Evolutionary conservation across 2,888 invertebrate genomes (phyloP), one percentile per base, ranked within the genome.

Genomic region (Blastobasis adustella): DNA sequence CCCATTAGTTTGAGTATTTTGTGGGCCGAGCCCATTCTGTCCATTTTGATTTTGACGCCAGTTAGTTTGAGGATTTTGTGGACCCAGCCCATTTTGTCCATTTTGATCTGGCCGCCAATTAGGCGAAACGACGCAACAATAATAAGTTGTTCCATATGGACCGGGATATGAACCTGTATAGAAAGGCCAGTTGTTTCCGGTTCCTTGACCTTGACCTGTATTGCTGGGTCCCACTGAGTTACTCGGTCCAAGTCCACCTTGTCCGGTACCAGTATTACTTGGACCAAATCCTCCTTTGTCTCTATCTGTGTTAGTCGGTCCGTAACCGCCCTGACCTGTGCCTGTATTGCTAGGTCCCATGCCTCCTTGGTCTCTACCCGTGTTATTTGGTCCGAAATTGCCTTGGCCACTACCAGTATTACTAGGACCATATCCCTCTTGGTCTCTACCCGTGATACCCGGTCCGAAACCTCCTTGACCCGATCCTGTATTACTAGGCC

Each of bases 121-220:
- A 43, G 52, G 10, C 37, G 47, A 47, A 10, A 55, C 50, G 37
- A 53, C 52, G 37, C 55, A 55, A 44, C 55, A 55, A 37, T 47
- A 55, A 38, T 50, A 50, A 1, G 50, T 52, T 41, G 55, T 40
- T 38, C 53, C 53, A 48, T 43, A n/a, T 10, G 9, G 9, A 23
- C 40, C 47, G 1, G 43, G 43, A n/a, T 37, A 43, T 8, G 37
- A 36, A 39, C 54, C 57, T 45, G 56, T 49, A 41, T 44, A 45
- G 37, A 49, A 47, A 46, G 57, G 54, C 37, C 49, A 54, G 36
- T 51, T 54, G 36, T 41, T 10, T 36, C 43, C 45, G 42, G 4
- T 9, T 8, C 6, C 41, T 6, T 9, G 42, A 5, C 42, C 9
- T 10, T 6, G 9, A 5, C 9, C 42, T 6, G n/a, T 7, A 9